Evolutionary conservation across 2,797 vertebrate genomes (phyloP).

Genomic region (Craterocephalus amniculus): DNA sequence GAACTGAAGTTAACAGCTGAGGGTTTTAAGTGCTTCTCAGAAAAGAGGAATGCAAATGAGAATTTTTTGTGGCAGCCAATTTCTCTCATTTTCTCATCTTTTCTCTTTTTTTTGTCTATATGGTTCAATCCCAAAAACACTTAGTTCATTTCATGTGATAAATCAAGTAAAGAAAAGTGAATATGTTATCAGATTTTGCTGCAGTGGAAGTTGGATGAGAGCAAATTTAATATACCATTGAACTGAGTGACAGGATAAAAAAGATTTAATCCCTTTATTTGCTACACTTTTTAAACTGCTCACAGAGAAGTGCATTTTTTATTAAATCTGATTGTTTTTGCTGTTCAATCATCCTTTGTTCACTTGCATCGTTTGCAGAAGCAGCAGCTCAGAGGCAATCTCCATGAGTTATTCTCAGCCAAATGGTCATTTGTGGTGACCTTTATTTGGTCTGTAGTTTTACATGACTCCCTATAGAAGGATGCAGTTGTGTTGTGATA

Average conservation of each 20-base stretch:
- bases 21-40: constrained; percentile 45
- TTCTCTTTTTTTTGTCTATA: constrained; percentile 30
- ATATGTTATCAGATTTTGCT: constrained; percentile 28
- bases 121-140: neutral
- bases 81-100: constrained; percentile 12
- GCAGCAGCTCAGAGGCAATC: constrained; percentile 34
- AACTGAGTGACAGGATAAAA: constrained; percentile 30
- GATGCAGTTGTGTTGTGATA: constrained; percentile 56
- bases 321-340: constrained; percentile 44
- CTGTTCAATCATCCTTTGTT: constrained; percentile 33
- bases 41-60: constrained; percentile 19
- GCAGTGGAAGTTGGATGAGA: constrained; percentile 15
- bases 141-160: constrained; percentile 19
- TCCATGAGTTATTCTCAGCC: constrained; percentile 27
- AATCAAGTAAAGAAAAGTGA: constrained; percentile 33
- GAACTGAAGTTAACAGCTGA: constrained; percentile 53
- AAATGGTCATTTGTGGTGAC: constrained; percentile 38
- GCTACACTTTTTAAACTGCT: constrained; percentile 25
- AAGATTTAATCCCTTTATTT: constrained; percentile 37
- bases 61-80: constrained; percentile 14
- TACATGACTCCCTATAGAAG: constrained; percentile 29
- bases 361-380: constrained; percentile 31
- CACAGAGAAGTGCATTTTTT: constrained; percentile 22
- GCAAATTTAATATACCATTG: constrained; percentile 39
- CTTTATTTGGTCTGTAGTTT: constrained; percentile 25